phyloP scores from a whole-genome alignment of 2,113 vertebrate genomes.

The Oophaga pumilio region DNA sequence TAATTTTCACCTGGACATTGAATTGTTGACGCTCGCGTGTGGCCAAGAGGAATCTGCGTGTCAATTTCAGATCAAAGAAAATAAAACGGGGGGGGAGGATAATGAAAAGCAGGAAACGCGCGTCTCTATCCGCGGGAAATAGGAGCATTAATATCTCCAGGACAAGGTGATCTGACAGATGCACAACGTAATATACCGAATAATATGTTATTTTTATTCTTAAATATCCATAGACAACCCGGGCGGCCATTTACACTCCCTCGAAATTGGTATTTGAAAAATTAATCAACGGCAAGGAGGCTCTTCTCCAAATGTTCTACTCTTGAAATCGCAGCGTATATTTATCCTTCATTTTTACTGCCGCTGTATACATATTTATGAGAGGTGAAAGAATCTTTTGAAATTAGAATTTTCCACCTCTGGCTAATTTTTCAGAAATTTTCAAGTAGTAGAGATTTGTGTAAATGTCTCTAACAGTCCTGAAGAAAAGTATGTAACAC shows the following conservation, averaged over 20 bases:
- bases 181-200: neutral
- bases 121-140: neutral
- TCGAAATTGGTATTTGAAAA: neutral
- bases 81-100: constrained; percentile 16
- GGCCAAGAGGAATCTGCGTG: constrained; percentile 59
- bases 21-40: constrained; percentile 70
- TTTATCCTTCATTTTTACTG: neutral
- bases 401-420: too few species aligned
- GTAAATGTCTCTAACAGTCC: too few species aligned
- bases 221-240: neutral
- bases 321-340: neutral
- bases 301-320: neutral
- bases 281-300: neutral
- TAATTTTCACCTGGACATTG: constrained; percentile 65
- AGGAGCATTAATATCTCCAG: constrained; percentile 5
- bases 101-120: constrained; percentile 9
- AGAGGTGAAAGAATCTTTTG: too few species aligned
- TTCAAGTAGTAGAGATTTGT: too few species aligned
- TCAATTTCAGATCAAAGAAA: constrained; percentile 51
- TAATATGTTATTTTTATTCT: constrained; percentile 5
- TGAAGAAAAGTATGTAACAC: too few species aligned
- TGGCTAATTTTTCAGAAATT: too few species aligned
- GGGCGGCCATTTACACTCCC: neutral
- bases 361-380: neutral
- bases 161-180: neutral